These are phyloP conservation scores for Heliangelus exortis DNA, from an alignment of 2,797 vertebrate genomes.

Conservation along the genomic window DNA sequence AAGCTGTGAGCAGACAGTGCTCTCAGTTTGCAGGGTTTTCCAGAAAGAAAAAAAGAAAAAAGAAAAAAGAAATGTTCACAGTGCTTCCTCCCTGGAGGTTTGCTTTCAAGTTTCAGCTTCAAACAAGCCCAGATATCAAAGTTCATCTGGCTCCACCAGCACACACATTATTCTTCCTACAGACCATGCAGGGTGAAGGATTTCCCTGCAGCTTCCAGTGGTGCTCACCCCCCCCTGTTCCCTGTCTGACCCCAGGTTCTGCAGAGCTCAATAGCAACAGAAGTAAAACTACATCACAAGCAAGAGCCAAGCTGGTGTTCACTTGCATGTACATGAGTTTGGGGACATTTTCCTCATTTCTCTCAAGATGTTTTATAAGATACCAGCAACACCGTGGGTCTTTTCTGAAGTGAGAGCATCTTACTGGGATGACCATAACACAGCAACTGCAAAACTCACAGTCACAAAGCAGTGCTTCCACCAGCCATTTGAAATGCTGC, in stretches of 20 bases:
- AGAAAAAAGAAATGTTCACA: not conserved
- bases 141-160: not conserved
- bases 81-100: conserved; percentile 17
- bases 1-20: not conserved
- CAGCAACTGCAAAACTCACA: not conserved
- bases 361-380: not conserved
- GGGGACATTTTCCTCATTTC: not conserved
- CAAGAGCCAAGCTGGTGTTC: rapidly evolving
- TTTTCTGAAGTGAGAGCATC: not conserved
- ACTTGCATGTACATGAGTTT: not conserved
- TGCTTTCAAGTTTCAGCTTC: conserved; percentile 54
- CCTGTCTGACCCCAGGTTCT: not conserved
- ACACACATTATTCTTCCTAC: not conserved
- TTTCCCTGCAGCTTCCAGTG: not conserved
- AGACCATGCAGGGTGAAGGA: not conserved
- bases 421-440: not conserved
- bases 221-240: not conserved
- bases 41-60: too few species aligned
- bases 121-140: conserved; percentile 46
- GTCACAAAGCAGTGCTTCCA: not conserved
- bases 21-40: not conserved
- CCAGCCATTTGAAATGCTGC: not conserved
- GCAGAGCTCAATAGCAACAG: not conserved
- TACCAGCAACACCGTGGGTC: rapidly evolving
- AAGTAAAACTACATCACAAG: not conserved